A percentile compares a stretch with the other conserved stretches of the same genome.
Evolutionary conservation across 1,140 invertebrate species (phyloP).

Genomic region (Trichonephila inaurata): DNA sequence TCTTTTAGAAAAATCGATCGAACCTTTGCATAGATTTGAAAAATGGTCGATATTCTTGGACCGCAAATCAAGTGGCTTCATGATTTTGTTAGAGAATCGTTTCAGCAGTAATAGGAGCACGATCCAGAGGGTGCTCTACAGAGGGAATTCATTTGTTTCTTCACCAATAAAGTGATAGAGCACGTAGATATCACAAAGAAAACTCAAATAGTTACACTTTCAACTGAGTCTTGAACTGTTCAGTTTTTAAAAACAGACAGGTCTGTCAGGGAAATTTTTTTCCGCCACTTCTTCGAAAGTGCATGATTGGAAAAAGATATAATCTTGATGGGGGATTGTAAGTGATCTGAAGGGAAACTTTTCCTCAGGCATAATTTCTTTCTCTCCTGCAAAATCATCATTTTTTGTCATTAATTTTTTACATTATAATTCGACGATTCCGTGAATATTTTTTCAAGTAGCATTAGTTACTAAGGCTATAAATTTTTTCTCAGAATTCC

Average conservation of each 20-base stretch:
- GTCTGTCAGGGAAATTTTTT: not conserved
- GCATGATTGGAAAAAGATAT: not conserved
- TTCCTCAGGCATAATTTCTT: too few species aligned
- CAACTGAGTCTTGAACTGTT: not conserved
- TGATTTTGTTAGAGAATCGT: not conserved
- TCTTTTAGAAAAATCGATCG: too few species aligned
- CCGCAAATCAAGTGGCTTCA: not conserved
- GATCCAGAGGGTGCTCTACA: not conserved
- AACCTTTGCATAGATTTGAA: too few species aligned
- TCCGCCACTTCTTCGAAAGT: not conserved
- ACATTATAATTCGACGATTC: too few species aligned
- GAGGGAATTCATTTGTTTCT: conserved; percentile 15
- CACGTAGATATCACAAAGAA: conserved; percentile 3
- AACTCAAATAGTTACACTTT: not conserved
- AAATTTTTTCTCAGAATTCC: too few species aligned
- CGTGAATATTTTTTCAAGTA: too few species aligned
- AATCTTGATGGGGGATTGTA: not conserved
- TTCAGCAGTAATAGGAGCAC: not conserved
- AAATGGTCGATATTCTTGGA: too few species aligned
- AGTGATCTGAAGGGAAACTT: too few species aligned
- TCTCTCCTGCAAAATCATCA: too few species aligned
- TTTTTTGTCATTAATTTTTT: too few species aligned
- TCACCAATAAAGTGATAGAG: not conserved
- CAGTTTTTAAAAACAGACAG: not conserved
- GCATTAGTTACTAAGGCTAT: too few species aligned